Evolutionary conservation across 2,888 invertebrate species (phyloP).

Genomic region (Lochmaea crataegi): DNA sequence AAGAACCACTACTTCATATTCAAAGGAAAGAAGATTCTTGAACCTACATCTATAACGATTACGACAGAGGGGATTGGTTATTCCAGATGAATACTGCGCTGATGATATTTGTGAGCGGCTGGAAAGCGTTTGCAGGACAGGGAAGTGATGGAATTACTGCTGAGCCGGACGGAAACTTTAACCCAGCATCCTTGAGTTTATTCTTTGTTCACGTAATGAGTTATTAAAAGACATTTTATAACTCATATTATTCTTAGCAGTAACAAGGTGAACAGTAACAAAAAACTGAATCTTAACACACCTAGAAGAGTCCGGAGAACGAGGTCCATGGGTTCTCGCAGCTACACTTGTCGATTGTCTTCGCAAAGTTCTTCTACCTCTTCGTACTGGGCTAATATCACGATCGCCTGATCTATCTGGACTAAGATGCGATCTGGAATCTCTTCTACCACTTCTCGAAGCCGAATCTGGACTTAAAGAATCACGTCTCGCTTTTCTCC

Average conservation of each 20-base stretch:
- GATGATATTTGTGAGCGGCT: no score
- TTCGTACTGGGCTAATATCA: constrained; percentile 81
- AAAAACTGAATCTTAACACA: constrained; percentile 22
- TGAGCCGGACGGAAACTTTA: no score
- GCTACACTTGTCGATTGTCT: constrained; percentile 86
- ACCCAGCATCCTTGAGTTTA: no score
- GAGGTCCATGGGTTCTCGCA: constrained; percentile 57
- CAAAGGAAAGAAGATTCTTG: no score
- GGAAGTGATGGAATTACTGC: no score
- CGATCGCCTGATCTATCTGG: constrained; percentile 83
- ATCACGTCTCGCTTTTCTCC: constrained; percentile 82
- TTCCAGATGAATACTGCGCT: no score
- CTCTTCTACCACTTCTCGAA: constrained; percentile 74
- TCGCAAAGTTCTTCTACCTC: constrained; percentile 76
- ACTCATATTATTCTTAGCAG: not conserved
- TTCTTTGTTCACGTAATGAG: not conserved
- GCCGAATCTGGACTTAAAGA: constrained; percentile 93
- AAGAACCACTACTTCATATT: no score
- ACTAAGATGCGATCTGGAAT: constrained; percentile 80
- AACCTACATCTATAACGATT: no score
- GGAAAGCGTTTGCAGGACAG: no score
- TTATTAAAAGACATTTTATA: not conserved
- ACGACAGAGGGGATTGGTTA: no score
- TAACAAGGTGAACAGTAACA: constrained; percentile 23
- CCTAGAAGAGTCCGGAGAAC: constrained; percentile 76